A percentile compares a stretch with the other conserved stretches of the same genome.
These are phyloP conservation scores for Acleris cristana DNA, from an alignment of 2,888 invertebrate species.

Conservation along the genomic window DNA sequence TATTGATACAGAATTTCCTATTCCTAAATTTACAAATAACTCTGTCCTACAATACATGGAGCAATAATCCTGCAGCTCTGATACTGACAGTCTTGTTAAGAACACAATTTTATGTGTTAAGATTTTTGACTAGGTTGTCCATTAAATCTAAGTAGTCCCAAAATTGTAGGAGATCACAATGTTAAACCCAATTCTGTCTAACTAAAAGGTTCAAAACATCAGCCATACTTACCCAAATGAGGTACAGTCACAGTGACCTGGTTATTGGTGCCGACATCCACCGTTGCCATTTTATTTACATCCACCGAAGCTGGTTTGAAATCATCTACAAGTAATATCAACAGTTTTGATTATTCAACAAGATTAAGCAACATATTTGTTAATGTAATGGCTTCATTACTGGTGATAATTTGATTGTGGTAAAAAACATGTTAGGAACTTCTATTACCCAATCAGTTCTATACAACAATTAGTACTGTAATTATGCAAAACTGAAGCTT, in stretches of 20 bases:
- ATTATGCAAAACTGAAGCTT: background rate
- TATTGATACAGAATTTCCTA: background rate
- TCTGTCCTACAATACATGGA: no score
- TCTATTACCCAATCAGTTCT: conserved; percentile 5
- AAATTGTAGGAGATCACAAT: background rate
- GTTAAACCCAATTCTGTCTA: background rate
- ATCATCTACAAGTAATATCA: conserved; percentile 89
- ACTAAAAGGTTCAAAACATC: no score
- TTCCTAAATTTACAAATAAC: no score
- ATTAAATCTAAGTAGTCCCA: no score
- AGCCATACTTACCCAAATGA: conserved; percentile 87
- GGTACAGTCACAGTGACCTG: conserved; percentile 97
- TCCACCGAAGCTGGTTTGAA: conserved; percentile 99
- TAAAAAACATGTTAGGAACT: conserved; percentile 5
- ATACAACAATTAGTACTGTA: background rate
- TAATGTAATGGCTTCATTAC: conserved; percentile 16
- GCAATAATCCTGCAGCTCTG: no score
- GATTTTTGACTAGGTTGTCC: no score
- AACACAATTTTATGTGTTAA: no score
- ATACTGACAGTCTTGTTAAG: no score
- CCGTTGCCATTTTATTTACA: conserved; percentile 93
- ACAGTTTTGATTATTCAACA: conserved; percentile 5
- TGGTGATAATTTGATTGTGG: conserved; percentile 10
- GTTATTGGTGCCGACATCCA: conserved; percentile 95
- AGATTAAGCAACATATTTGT: conserved; percentile 15